phyloP scores from a whole-genome alignment of 2,113 vertebrate species.

The Craseonycteris thonglongyai region DNA sequence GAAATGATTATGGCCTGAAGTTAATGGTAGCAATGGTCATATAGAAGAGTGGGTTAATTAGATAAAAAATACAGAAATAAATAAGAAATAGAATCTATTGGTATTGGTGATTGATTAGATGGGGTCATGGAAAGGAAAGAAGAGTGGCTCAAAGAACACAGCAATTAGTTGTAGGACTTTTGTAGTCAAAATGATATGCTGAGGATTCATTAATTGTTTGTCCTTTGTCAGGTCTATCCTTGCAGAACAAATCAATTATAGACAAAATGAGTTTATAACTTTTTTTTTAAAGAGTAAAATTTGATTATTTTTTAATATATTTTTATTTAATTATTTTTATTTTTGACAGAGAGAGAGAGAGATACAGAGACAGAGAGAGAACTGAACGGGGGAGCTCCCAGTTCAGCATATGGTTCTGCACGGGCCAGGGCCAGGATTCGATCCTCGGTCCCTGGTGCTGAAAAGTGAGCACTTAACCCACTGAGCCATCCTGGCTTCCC shows the following conservation, averaged over 20 bases:
- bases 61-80: background rate
- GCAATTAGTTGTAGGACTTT: background rate
- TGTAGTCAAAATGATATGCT: slow-evolving; percentile 1
- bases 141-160: background rate
- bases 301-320: too few species aligned
- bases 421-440: too few species aligned
- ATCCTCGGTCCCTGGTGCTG: too few species aligned
- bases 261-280: background rate
- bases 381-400: too few species aligned
- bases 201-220: background rate
- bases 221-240: background rate
- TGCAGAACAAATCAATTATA: slow-evolving; percentile 22
- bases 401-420: too few species aligned
- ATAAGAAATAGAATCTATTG: background rate
- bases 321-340: too few species aligned
- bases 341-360: too few species aligned
- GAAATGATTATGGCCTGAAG: background rate
- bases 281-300: too few species aligned
- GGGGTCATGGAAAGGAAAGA: background rate
- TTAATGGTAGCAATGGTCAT: background rate
- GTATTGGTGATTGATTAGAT: background rate
- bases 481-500: too few species aligned
- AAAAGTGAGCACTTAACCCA: too few species aligned
- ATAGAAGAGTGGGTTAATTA: background rate
- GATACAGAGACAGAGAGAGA: too few species aligned